phyloP scores from a whole-genome alignment of 2,797 vertebrate species.

The Alcedo quadribrachys region DNA sequence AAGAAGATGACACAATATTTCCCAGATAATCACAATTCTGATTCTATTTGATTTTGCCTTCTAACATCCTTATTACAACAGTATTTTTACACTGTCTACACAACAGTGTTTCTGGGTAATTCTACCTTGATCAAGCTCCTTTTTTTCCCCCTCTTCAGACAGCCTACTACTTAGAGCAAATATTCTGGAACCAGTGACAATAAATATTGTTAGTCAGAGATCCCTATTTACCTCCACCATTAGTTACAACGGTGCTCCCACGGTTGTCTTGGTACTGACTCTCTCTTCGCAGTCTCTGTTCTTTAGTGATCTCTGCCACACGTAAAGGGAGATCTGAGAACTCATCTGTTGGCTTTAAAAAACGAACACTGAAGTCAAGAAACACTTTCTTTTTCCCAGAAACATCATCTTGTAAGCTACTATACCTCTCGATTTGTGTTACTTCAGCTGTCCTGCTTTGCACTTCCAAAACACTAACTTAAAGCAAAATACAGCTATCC shows the following conservation, averaged over 20 bases:
- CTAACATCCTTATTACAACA: neutral
- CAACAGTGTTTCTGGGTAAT: neutral
- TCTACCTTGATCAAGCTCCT: neutral
- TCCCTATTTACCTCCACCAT: constrained; percentile 85
- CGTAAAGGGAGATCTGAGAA: constrained; percentile 87
- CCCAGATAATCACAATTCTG: neutral
- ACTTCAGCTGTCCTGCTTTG: neutral
- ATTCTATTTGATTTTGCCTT: neutral
- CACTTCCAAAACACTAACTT: neutral
- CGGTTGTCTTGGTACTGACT: constrained; percentile 80
- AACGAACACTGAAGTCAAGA: constrained; percentile 33
- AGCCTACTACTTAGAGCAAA: neutral
- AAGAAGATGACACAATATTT: neutral
- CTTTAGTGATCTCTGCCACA: constrained; percentile 88
- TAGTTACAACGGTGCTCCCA: constrained; percentile 78
- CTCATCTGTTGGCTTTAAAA: constrained; percentile 89
- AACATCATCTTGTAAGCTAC: neutral
- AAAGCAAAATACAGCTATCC: neutral
- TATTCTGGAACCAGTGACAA: neutral
- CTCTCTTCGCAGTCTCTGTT: constrained; percentile 86
- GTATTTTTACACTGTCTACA: neutral
- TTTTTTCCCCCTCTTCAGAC: neutral
- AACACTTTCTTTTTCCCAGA: neutral
- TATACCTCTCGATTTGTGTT: neutral
- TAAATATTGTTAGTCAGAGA: neutral